Percentiles rank a stretch among this genome's conserved stretches.
These are phyloP conservation scores for Helicoverpa zea DNA, from an alignment of 1,140 invertebrate genomes.

Conservation along the genomic window DNA sequence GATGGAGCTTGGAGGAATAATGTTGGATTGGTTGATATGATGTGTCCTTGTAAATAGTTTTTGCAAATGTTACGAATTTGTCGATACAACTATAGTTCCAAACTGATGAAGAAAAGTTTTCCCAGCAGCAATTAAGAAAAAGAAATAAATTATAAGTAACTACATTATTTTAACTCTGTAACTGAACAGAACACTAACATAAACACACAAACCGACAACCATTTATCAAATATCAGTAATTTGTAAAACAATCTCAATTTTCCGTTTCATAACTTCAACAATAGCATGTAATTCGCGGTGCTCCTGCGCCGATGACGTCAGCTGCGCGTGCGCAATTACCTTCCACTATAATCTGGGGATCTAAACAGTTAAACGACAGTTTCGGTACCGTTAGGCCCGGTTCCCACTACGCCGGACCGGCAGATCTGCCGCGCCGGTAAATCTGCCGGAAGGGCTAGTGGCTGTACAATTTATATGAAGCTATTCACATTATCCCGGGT, in stretches of 20 bases:
- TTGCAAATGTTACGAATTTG: too few relatives aligned
- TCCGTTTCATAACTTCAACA: conserved; percentile 33
- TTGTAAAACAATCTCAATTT: conserved; percentile 27
- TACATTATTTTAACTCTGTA: too few relatives aligned
- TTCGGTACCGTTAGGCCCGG: conserved; percentile 36
- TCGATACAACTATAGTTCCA: too few relatives aligned
- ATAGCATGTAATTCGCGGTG: conserved; percentile 4
- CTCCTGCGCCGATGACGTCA: conserved; percentile 26
- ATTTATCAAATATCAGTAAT: conserved; percentile 8
- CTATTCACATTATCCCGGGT: too few relatives aligned
- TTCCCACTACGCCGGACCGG: too few relatives aligned
- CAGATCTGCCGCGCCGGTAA: too few relatives aligned
- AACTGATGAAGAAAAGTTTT: too few relatives aligned
- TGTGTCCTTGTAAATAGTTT: too few relatives aligned
- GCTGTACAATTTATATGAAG: too few relatives aligned
- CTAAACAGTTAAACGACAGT: conserved; percentile 46
- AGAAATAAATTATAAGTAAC: too few relatives aligned
- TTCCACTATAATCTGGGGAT: conserved; percentile 33
- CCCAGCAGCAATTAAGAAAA: too few relatives aligned
- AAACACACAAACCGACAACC: conserved; percentile 15
- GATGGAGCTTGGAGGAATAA: background rate
- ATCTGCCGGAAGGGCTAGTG: too few relatives aligned
- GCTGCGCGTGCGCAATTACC: background rate
- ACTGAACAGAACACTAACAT: background rate
- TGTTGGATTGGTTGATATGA: background rate